A percentile compares a stretch with the other conserved stretches of the same genome.
phyloP scores from a whole-genome alignment of 2,888 invertebrate genomes.

The Tipula vernalis region DNA sequence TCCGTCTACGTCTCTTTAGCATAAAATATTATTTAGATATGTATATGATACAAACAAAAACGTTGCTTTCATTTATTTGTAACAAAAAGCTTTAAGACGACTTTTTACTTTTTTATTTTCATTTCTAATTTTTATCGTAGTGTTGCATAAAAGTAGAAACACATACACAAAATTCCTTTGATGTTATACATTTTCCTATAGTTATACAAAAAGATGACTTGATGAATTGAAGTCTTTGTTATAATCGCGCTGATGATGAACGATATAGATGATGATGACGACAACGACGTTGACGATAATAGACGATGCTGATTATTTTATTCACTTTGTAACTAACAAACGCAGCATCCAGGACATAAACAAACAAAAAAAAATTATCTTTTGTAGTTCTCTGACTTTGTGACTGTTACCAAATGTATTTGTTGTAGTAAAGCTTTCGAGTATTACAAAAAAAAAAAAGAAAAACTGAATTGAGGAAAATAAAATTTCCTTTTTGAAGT shows the following conservation, averaged over 20 bases:
- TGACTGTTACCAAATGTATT: neutral
- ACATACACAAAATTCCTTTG: neutral
- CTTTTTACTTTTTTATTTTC: neutral
- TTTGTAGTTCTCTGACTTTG: neutral
- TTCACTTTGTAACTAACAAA: neutral
- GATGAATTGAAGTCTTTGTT: slow-evolving; percentile 4
- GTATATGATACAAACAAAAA: neutral
- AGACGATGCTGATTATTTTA: neutral
- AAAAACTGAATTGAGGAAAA: neutral
- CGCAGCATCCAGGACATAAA: neutral
- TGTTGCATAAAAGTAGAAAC: neutral
- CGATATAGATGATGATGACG: neutral
- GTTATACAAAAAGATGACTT: neutral
- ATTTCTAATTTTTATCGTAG: neutral
- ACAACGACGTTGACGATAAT: neutral
- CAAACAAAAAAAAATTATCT: neutral
- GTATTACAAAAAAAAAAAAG: neutral
- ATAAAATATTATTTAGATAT: neutral
- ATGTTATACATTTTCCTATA: neutral
- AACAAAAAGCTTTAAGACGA: neutral
- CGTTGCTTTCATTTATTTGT: neutral
- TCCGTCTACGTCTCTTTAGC: neutral
- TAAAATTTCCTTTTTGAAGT: neutral
- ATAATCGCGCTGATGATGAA: neutral
- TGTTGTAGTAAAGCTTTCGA: neutral